Percentiles rank a stretch among this genome's conserved stretches.
phyloP scores from a whole-genome alignment of 2,113 vertebrate species.

The Pseudonaja textilis region DNA sequence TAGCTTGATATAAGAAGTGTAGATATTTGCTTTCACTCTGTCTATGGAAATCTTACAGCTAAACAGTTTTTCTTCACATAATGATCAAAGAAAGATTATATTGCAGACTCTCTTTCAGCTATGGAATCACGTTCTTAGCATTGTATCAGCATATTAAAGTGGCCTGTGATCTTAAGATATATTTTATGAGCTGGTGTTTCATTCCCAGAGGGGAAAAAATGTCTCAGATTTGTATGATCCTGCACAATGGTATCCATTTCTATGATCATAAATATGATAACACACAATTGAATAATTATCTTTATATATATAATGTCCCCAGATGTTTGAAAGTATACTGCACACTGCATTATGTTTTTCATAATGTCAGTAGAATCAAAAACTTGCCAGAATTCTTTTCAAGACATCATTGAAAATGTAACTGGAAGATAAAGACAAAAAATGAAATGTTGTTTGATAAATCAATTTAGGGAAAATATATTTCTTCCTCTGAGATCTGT shows the following conservation, averaged over 20 bases:
- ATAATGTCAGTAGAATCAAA: background rate
- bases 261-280: background rate
- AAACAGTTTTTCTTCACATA: background rate
- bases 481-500: background rate
- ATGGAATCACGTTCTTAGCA: background rate
- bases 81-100: background rate
- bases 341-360: background rate
- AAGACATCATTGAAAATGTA: background rate
- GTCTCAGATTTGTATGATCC: background rate
- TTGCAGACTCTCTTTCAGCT: too few species aligned
- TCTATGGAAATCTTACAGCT: background rate
- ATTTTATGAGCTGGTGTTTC: background rate
- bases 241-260: background rate
- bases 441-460: background rate
- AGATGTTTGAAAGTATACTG: background rate
- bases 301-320: background rate
- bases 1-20: background rate
- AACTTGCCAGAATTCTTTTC: background rate
- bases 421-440: background rate
- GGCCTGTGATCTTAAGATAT: background rate
- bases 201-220: background rate
- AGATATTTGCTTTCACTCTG: background rate
- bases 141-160: background rate
- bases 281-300: background rate
- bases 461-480: background rate